Evolutionary conservation across 2,113 vertebrate species (phyloP).

Genomic region (Bos javanicus): DNA sequence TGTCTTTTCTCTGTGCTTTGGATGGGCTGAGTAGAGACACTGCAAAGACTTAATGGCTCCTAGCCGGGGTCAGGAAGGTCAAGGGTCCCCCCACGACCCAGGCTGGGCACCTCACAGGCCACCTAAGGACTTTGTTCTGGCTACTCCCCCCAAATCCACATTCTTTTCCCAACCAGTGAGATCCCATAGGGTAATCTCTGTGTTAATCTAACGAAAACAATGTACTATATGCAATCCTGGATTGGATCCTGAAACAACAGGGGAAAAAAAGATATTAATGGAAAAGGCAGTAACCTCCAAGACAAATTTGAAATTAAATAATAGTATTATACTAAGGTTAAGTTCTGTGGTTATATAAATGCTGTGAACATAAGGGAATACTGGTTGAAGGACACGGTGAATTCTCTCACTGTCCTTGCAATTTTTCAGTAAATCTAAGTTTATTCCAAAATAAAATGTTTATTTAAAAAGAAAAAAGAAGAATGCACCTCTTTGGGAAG

Average conservation of each 20-base stretch:
- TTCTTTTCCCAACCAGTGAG: neutral
- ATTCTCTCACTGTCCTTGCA: neutral
- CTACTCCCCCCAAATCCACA: neutral
- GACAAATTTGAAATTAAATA: neutral
- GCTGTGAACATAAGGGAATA: neutral
- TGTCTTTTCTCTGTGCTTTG: neutral
- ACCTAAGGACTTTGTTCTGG: neutral
- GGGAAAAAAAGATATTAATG: neutral
- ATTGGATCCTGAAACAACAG: neutral
- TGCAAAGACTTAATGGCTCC: neutral
- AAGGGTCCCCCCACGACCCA: neutral
- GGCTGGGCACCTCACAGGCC: neutral
- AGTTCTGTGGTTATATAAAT: neutral
- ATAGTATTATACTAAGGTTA: neutral
- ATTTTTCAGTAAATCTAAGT: neutral
- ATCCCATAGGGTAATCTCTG: neutral
- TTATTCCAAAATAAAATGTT: neutral
- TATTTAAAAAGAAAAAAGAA: neutral
- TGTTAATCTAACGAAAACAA: neutral
- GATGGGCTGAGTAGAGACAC: neutral
- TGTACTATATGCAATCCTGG: neutral
- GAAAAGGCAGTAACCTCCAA: neutral
- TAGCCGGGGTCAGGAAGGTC: neutral
- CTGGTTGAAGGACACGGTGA: neutral
- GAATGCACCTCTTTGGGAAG: neutral